Evolutionary conservation across 2,113 vertebrate species (phyloP).

Genomic region (Phrynocephalus versicolor): DNA sequence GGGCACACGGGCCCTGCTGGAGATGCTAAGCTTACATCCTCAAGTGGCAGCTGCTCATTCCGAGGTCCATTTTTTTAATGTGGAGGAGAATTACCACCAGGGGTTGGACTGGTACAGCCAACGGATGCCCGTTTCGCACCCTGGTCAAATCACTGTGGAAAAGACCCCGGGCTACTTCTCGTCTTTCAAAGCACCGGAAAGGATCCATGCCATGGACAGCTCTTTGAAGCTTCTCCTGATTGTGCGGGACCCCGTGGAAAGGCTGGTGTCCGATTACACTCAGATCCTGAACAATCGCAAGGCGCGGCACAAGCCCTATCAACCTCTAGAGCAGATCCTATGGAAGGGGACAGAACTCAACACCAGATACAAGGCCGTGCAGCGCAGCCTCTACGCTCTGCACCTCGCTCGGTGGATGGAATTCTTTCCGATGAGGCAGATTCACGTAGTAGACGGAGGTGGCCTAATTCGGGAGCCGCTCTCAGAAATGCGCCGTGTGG

Average conservation of each 20-base stretch:
- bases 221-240: slow-evolving; percentile 78
- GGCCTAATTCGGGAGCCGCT: slow-evolving; percentile 78
- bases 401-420: slow-evolving; percentile 78
- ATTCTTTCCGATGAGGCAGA: slow-evolving; percentile 76
- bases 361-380: slow-evolving; percentile 77
- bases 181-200: slow-evolving; percentile 68
- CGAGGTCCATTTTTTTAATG: slow-evolving; percentile 83
- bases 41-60: slow-evolving; percentile 79
- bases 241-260: slow-evolving; percentile 79
- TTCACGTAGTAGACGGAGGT: slow-evolving; percentile 83
- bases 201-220: slow-evolving; percentile 73
- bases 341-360: slow-evolving; percentile 66
- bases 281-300: slow-evolving; percentile 83
- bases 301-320: slow-evolving; percentile 77
- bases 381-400: slow-evolving; percentile 80
- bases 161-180: slow-evolving; percentile 84
- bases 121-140: slow-evolving; percentile 78
- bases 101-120: slow-evolving; percentile 80
- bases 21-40: slow-evolving; percentile 80
- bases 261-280: slow-evolving; percentile 84
- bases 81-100: slow-evolving; percentile 78
- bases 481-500: slow-evolving; percentile 77
- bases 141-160: slow-evolving; percentile 79
- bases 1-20: slow-evolving; percentile 73
- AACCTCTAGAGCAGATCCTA: slow-evolving; percentile 75